Base-by-base conservation (phyloP, 2,113 vertebrate genomes). In the Cyprinus carpio region DNA sequence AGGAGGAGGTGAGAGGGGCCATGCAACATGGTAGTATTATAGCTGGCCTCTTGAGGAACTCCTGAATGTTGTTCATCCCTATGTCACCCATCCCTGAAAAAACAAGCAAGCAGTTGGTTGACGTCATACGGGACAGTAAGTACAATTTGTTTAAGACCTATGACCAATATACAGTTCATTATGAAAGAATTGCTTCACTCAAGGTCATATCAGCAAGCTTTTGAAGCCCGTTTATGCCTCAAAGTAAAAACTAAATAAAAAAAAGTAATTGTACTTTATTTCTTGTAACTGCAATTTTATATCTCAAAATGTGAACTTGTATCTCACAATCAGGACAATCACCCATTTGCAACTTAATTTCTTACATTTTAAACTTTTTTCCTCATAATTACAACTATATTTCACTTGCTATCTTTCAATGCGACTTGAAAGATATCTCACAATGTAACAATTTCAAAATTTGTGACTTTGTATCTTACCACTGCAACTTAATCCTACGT, bases 41-140 rank as follows among this genome's bases (percentile, higher is more conserved):
- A 16, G 87, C 78, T 82, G 25, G 46, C 60, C 83, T 82, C 76
- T n/a, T 46, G 31, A 56, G 58, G 58, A 71, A 86, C 54, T 81
- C 88, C 67, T 29, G 89, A 90, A 88, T 82, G 78, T 75, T 88
- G 77, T 84, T 84, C 37, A 87, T 85, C 25, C 16, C 29, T n/a
- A 77, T 65, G 74, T 49, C 78, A 67, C 60, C 60, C 78, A 81
- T n/a, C 37, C 40, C 60, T 81, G 78, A 27, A 65, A 80, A 65
- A 67, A 81, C 40, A 81, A 65, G 40, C 78, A 81, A 49, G n/a
- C 23, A 12, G 13, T 46, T 49, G 16, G 31, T 18, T 79, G 54
- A 60, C 40, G 3, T 60, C 76, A 60, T n/a, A 0, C 1, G 7
- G 58, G 78, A 81, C 58, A 40, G 43, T 76, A 9, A 54, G 74